Conservation (phyloP, 1,140 invertebrate species). For the Berghia stephanieae region DNA sequence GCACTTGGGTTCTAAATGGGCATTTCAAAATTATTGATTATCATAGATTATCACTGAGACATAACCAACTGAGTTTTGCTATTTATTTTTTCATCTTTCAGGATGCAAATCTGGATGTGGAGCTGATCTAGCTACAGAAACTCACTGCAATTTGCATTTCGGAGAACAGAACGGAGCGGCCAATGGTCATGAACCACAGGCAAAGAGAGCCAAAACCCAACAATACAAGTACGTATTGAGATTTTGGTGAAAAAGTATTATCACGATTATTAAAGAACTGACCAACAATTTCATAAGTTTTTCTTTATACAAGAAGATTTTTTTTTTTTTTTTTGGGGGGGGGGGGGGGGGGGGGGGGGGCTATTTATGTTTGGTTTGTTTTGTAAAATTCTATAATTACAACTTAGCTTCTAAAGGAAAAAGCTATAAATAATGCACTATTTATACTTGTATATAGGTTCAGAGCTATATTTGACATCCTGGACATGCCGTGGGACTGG, state of each 20-base stretch:
- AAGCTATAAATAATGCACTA: not conserved
- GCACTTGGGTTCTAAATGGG: no score
- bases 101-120: slow-evolving; percentile 65
- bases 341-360: not conserved
- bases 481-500: slow-evolving; percentile 63
- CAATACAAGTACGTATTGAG: slow-evolving; percentile 32
- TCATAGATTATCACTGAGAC: no score
- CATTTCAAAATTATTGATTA: no score
- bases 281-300: not conserved
- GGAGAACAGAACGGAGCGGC: not conserved
- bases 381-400: no score
- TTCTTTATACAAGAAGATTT: no score
- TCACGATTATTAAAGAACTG: not conserved
- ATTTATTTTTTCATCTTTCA: slow-evolving; percentile 43
- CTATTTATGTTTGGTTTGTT: no score
- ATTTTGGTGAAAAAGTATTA: not conserved
- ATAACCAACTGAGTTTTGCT: not conserved
- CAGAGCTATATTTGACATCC: slow-evolving; percentile 62
- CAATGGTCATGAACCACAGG: not conserved
- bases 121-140: slow-evolving; percentile 47
- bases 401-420: no score
- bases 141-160: slow-evolving; percentile 48
- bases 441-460: slow-evolving; percentile 46
- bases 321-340: no score
- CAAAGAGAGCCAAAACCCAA: not conserved